phyloP scores from a whole-genome alignment of 2,888 invertebrate genomes.

The Cerceris ruficornis region DNA sequence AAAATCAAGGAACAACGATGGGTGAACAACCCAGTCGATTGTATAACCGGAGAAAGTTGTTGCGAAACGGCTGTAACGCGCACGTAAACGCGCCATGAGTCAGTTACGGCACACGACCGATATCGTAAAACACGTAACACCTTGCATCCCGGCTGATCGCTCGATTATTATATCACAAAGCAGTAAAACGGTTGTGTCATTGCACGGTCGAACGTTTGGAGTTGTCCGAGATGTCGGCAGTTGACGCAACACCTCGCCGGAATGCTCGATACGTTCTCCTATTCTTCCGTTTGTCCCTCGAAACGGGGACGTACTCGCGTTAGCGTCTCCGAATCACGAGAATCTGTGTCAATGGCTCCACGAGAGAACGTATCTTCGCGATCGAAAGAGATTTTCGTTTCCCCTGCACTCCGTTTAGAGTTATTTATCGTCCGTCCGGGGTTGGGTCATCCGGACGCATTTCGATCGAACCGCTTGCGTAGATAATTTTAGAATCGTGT shows the following conservation, averaged over 20 bases:
- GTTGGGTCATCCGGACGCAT: too few species aligned
- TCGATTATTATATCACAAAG: constrained; percentile 64
- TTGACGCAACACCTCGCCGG: neutral
- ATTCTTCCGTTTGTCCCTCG: too few species aligned
- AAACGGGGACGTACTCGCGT: too few species aligned
- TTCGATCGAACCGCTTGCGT: too few species aligned
- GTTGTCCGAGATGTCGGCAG: neutral
- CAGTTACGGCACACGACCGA: constrained; percentile 22
- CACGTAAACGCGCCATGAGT: constrained; percentile 20
- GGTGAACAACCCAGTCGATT: constrained; percentile 70
- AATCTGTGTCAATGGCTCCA: too few species aligned
- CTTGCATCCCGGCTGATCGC: constrained; percentile 7
- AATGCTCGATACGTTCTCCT: too few species aligned
- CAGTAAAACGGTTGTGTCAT: constrained; percentile 41
- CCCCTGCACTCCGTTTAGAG: too few species aligned
- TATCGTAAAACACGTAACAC: constrained; percentile 39
- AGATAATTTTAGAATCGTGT: too few species aligned
- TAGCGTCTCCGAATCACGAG: too few species aligned
- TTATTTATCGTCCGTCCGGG: too few species aligned
- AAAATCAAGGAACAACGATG: constrained; percentile 68
- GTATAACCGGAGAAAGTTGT: constrained; percentile 75
- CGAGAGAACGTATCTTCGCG: too few species aligned
- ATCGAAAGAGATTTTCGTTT: too few species aligned
- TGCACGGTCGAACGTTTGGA: constrained; percentile 1
- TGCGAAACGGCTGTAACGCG: constrained; percentile 65